A percentile compares a stretch with the other conserved stretches of the same genome.
Evolutionary conservation across 2,797 vertebrate genomes (phyloP).

Genomic region (Knipowitschia caucasica): DNA sequence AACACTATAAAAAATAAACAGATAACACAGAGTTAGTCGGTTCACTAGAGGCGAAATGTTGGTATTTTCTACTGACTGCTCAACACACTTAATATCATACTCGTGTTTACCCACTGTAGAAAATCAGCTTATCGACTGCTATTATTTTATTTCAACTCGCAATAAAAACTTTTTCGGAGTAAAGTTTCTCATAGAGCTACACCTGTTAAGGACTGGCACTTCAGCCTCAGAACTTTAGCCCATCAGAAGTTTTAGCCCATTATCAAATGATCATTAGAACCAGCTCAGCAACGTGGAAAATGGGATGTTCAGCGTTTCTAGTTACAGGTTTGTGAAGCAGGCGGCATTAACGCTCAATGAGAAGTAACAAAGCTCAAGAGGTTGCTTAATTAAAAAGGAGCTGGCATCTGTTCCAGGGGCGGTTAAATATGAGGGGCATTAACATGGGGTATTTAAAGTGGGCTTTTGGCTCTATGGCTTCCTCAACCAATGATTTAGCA

Average conservation of each 20-base stretch:
- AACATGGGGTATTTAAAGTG: slow-evolving; percentile 62
- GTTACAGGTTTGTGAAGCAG: slow-evolving; percentile 62
- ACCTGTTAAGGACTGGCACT: slow-evolving; percentile 37
- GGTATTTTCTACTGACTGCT: slow-evolving; percentile 7
- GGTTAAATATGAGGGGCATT: slow-evolving; percentile 69
- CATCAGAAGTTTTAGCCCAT: slow-evolving; percentile 59
- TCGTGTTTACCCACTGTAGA: slow-evolving; percentile 6
- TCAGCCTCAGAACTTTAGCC: slow-evolving; percentile 33
- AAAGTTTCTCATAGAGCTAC: slow-evolving; percentile 29
- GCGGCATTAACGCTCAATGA: slow-evolving; percentile 52
- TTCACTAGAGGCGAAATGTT: slow-evolving; percentile 21
- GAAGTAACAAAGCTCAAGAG: slow-evolving; percentile 57
- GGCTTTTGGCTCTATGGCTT: slow-evolving; percentile 57
- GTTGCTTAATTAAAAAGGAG: slow-evolving; percentile 73
- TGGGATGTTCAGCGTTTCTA: slow-evolving; percentile 59
- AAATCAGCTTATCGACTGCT: slow-evolving; percentile 8
- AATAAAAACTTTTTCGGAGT: slow-evolving; percentile 2
- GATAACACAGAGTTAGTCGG: slow-evolving; percentile 23
- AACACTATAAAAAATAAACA: slow-evolving; percentile 48
- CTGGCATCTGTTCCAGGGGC: slow-evolving; percentile 68
- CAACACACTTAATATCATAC: slow-evolving; percentile 1
- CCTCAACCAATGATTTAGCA: slow-evolving; percentile 75
- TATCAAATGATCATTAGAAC: slow-evolving; percentile 65
- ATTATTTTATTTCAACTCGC: slow-evolving; percentile 9
- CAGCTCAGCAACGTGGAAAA: slow-evolving; percentile 69